Base-by-base conservation (phyloP, 2,113 vertebrate genomes). In the Tetraodon nigroviridis region DNA sequence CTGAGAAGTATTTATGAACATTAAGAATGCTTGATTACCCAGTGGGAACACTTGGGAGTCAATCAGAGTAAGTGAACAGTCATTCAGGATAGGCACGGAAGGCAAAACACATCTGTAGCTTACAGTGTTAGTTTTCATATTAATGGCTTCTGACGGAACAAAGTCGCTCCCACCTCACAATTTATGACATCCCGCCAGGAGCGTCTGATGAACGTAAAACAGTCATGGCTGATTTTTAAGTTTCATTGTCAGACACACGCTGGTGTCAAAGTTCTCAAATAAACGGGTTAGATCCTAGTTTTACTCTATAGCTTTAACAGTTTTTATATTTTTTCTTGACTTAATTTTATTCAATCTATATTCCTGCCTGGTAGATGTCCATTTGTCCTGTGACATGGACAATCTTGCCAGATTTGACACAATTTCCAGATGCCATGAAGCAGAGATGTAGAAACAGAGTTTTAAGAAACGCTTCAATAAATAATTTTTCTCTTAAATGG, bases 1-100 rank as follows among this genome's bases (percentile, higher is more conserved):
- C 69, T 76, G 51, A 58, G 63, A 77, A 81, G 69, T 81, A 71
- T 89, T 84, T 83, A 65, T 44, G 58, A 69, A 78, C 69, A 70
- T 81, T 83, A 73, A 67, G 67, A 76, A 84, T 74, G 69, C 73
- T 75, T 84, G 80, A 87, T 86, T 86, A 86, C 75, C 76, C 86
- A 80, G 75, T 40, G 55, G 85, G 71, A 79, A 54, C 57, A 65
- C 71, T 76, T 69, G 66, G 81, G 60, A 79, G 76, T 84, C 76
- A 78, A 74, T 82, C 76, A 78, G 71, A 84, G 70, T 77, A 70
- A 72, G 67, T 63, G 75, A 78, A 65, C 76, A 75, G 60, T 46
- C 61, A 63, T 71, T 78, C 69, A 60, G 51, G 75, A 76, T 70
- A 52, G 69, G 55, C 40, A 58, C 54, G 60, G 51, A 72, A 79